Evolutionary conservation across 2,888 invertebrate genomes (phyloP).

Genomic region (Archips xylosteana): DNA sequence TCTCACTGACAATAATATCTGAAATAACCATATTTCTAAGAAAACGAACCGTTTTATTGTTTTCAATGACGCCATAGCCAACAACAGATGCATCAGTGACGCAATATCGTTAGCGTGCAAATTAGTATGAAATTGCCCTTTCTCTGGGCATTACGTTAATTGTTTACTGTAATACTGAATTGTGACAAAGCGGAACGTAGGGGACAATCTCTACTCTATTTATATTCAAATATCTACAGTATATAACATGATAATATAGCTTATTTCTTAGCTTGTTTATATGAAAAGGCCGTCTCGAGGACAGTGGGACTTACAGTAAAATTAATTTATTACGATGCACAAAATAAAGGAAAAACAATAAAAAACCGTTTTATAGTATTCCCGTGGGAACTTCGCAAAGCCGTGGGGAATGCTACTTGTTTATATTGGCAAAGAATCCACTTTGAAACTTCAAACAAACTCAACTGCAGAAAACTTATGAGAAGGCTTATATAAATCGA

Average conservation of each 20-base stretch:
- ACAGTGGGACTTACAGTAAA: too few relatives aligned
- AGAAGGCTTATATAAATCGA: slow-evolving; percentile 35
- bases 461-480: slow-evolving; percentile 17
- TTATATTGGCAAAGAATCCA: not conserved
- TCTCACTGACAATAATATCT: not conserved
- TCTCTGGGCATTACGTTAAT: slow-evolving; percentile 13
- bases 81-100: slow-evolving; percentile 37
- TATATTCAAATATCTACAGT: not conserved
- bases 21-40: not conserved
- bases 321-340: too few relatives aligned
- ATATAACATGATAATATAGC: not conserved
- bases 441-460: slow-evolving; percentile 15
- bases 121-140: slow-evolving; percentile 29
- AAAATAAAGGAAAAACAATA: too few relatives aligned
- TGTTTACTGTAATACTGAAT: slow-evolving; percentile 7
- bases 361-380: too few relatives aligned
- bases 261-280: not conserved
- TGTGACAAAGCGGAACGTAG: not conserved
- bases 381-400: too few relatives aligned
- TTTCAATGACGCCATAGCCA: slow-evolving; percentile 28
- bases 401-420: too few relatives aligned
- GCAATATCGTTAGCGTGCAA: slow-evolving; percentile 22
- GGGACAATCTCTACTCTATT: slow-evolving; percentile 6
- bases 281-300: not conserved
- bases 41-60: slow-evolving; percentile 24